Base-by-base conservation (phyloP, 2,888 invertebrate species). In the Lamproptera curius region DNA sequence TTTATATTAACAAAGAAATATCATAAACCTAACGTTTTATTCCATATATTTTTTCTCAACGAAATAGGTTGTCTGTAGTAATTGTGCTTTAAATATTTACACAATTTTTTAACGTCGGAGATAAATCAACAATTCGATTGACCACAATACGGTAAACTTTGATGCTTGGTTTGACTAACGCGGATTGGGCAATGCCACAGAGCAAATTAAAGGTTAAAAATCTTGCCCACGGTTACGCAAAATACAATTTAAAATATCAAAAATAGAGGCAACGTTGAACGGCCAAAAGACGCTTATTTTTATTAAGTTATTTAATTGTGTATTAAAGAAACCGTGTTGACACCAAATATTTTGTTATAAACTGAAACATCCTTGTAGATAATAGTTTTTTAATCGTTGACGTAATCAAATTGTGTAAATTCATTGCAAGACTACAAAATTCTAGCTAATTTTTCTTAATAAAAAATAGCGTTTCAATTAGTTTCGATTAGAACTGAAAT, bases 401-500 rank as follows among this genome's bases (percentile, higher is more conserved):
- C n/a, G n/a, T n/a, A n/a, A n/a, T n/a, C n/a, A n/a, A n/a, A n/a
- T n/a, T n/a, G n/a, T n/a, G n/a, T n/a, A n/a, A 40, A 35, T 46
- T 46, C 40, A 40, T 26, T 26, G 34, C 40, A 40, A 36, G 36
- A 42, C 15, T 41, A 46, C 41, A 15, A 36, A 46, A 46, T n/a
- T n/a, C 41, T 9, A 36, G n/a, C 3, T 9, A 31, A 31, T n/a
- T 31, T 11, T 31, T 11, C n/a, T n/a, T 31, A 11, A 31, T 11
- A 31, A 31, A 31, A 31, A 31, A 31, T 20, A 31, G 31, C 31
- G n/a, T 31, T 31, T 13, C 11, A 31, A 31, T 11, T 31, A 31
- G 31, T 11, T 13, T 31, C 13, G 31, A 31, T n/a, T 31, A 31
- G 31, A 13, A 31, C 31, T 31, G 31, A 13, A 31, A 13, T 31